Base-by-base conservation (phyloP, 2,888 invertebrate genomes). In the Leucophenga montana region DNA sequence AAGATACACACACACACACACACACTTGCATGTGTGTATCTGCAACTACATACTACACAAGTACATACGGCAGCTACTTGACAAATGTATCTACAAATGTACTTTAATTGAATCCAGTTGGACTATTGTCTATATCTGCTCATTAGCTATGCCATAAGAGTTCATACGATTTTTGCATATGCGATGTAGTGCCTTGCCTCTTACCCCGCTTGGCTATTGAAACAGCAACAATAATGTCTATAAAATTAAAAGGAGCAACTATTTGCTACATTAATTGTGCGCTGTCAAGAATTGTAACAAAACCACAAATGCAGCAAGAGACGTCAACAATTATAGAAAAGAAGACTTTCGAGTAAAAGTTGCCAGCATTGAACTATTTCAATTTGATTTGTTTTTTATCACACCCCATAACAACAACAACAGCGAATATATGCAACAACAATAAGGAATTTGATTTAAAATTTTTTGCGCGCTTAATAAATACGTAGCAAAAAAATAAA, bases 151-250 rank as follows among this genome's bases (percentile, higher is more conserved):
- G 62, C 62, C 20, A 48, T 46, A 64, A 48, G 62, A 46, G 62
- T 48, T 64, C 62, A 64, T 44, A n/a, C 46, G 48, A 64, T 48
- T 64, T 64, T 64, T 64, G 62, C 62, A 64, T 64, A 46, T 64
- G 31, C 14, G 22, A n/a, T 13, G 31, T 6, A 61, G 46, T 64
- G 18, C 14, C 16, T 16, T 50, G n/a, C 50, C 16, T 6, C 2
- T 18, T 16, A 13, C 18, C 50, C 16, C 16, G 6, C 50, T 1
- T 13, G 50, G 3, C 50, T n/a, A 5, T 50, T 57, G 13, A 57
- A 22, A n/a, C 18, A 57, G 9, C 22, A 56, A 56, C 20, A 56
- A 56, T 18, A 53, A n/a, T 50, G 6, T 50, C 50, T 56, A 56
- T 22, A 56, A 56, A 56, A 56, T 56, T 27, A 56, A 39, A 39